These are phyloP conservation scores for Chelonus insularis DNA, from an alignment of 1,140 invertebrate genomes.

Conservation along the genomic window DNA sequence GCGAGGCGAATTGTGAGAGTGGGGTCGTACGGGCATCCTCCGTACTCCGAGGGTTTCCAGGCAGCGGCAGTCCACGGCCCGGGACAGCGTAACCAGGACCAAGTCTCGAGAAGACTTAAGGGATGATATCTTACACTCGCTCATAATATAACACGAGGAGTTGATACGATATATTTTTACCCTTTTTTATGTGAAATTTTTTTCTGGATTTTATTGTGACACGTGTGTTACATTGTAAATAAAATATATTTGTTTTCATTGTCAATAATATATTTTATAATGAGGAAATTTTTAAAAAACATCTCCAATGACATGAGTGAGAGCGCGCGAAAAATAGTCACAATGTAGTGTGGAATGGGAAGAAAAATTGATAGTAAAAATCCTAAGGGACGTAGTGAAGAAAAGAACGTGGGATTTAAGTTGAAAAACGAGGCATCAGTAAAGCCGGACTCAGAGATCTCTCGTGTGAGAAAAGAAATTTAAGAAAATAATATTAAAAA, in stretches of 20 bases:
- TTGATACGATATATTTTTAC: neutral
- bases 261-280: no score
- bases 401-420: no score
- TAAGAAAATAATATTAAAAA: neutral
- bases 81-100: constrained; percentile 47
- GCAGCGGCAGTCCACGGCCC: constrained; percentile 53
- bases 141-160: neutral
- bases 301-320: no score
- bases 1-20: constrained; percentile 18
- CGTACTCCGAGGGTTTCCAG: constrained; percentile 53
- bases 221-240: no score
- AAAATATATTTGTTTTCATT: no score
- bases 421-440: no score
- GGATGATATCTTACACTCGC: neutral
- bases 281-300: no score
- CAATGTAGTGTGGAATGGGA: neutral
- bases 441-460: no score
- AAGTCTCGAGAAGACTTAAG: constrained; percentile 5
- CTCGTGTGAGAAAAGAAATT: neutral
- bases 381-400: neutral
- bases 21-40: constrained; percentile 41
- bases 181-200: no score
- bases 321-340: neutral
- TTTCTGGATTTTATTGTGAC: no score
- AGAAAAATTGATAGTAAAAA: constrained; percentile 4